A percentile compares a stretch with the other conserved stretches of the same genome.
These are phyloP conservation scores for Microplitis deprimator DNA, from an alignment of 2,888 invertebrate species.

Conservation along the genomic window DNA sequence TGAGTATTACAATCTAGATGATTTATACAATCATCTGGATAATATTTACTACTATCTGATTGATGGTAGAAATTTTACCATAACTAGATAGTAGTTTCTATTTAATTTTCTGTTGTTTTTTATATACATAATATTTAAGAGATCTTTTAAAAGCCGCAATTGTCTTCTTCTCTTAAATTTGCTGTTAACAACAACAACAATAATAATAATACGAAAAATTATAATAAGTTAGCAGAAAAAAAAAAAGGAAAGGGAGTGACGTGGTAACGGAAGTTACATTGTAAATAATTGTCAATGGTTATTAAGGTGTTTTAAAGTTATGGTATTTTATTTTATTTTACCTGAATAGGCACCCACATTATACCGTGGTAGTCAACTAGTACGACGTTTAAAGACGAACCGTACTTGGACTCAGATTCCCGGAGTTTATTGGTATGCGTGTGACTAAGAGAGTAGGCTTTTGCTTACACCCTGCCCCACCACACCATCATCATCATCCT, in stretches of 20 bases:
- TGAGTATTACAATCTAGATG: no score
- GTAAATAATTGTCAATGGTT: conserved; percentile 2
- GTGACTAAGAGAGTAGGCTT: conserved; percentile 46
- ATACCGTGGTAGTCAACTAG: conserved; percentile 1
- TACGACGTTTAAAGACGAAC: conserved; percentile 40
- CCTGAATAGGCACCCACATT: conserved; percentile 28
- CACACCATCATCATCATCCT: neutral
- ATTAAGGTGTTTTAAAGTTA: neutral
- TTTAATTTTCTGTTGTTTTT: no score
- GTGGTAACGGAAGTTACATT: neutral
- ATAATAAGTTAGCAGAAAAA: neutral
- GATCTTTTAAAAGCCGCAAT: no score
- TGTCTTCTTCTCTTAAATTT: no score
- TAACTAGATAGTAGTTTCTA: no score
- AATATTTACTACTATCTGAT: no score
- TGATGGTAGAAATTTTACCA: no score
- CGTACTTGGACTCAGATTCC: conserved; percentile 51
- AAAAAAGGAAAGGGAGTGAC: conserved; percentile 14
- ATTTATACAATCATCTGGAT: no score
- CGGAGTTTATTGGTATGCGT: conserved; percentile 43
- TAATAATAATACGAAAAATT: neutral
- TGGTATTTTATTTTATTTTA: conserved; percentile 17
- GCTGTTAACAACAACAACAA: no score
- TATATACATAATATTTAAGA: no score
- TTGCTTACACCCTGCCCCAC: neutral